phyloP scores from a whole-genome alignment of 2,888 invertebrate species.

The Platycnemis pennipes region DNA sequence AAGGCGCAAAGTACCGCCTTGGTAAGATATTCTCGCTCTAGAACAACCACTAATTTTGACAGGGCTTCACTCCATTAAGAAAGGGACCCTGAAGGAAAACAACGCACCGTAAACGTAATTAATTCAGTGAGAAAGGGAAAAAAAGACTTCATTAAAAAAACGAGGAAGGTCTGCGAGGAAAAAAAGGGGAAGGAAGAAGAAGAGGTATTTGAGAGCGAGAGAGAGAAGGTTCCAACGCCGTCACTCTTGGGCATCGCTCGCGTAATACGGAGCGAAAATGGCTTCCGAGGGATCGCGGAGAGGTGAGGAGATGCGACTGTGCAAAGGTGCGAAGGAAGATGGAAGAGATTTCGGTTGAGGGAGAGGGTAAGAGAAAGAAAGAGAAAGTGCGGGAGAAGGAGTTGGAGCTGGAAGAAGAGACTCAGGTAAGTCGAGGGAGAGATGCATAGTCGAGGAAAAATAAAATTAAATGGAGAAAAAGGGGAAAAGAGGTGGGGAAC shows the following conservation, averaged over 20 bases:
- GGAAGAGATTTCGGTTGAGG: background rate
- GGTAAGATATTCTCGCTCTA: background rate
- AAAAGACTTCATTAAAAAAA: background rate
- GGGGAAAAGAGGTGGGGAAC: too few relatives aligned
- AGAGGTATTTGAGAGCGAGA: background rate
- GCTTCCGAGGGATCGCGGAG: background rate
- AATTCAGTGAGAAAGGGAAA: slow-evolving; percentile 10
- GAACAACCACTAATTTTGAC: background rate
- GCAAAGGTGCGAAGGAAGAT: background rate
- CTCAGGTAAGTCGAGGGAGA: background rate
- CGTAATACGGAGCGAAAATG: background rate
- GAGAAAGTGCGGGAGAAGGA: background rate
- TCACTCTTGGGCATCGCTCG: background rate
- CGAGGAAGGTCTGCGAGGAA: background rate
- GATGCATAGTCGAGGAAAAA: too few relatives aligned
- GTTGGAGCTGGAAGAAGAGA: background rate
- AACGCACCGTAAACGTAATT: slow-evolving; percentile 21
- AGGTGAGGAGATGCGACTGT: background rate
- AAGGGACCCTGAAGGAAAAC: background rate
- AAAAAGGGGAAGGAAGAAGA: background rate
- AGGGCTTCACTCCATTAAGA: background rate
- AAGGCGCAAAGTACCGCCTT: background rate
- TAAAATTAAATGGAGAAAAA: too few relatives aligned
- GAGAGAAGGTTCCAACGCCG: background rate
- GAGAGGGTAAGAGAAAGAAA: too few relatives aligned